Percentiles rank a stretch among this genome's conserved stretches.
phyloP scores from a whole-genome alignment of 2,888 invertebrate genomes.

The Oasisia sp. region DNA sequence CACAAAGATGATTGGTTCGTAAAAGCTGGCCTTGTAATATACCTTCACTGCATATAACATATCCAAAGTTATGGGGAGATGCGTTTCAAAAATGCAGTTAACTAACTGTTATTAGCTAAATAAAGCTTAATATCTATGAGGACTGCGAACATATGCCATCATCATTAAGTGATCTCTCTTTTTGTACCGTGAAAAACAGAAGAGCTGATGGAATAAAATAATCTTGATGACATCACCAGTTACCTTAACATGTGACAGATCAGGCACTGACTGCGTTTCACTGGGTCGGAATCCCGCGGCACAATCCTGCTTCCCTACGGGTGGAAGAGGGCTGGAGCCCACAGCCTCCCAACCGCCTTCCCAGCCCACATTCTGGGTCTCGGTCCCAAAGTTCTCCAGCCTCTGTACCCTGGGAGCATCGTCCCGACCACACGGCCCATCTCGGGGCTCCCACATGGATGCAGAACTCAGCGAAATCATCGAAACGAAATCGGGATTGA shows the following conservation, averaged over 20 bases:
- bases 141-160: too few species aligned
- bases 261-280: not conserved
- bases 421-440: not conserved
- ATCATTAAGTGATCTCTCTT: too few species aligned
- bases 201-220: not conserved
- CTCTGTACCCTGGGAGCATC: not conserved
- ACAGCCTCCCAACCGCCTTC: not conserved
- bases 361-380: not conserved
- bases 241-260: not conserved
- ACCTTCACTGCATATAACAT: too few species aligned
- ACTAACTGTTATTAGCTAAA: too few species aligned
- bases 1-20: too few species aligned
- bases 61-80: too few species aligned
- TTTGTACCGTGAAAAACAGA: too few species aligned
- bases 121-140: too few species aligned
- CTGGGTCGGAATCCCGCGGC: not conserved
- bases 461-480: not conserved
- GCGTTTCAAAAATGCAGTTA: too few species aligned
- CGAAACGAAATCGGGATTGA: not conserved
- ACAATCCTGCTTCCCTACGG: not conserved
- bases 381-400: not conserved
- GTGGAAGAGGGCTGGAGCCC: not conserved
- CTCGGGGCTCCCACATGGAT: not conserved
- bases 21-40: too few species aligned
- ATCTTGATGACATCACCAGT: not conserved